Conservation (phyloP, 2,797 vertebrate species). For the Holocentrus rufus region DNA sequence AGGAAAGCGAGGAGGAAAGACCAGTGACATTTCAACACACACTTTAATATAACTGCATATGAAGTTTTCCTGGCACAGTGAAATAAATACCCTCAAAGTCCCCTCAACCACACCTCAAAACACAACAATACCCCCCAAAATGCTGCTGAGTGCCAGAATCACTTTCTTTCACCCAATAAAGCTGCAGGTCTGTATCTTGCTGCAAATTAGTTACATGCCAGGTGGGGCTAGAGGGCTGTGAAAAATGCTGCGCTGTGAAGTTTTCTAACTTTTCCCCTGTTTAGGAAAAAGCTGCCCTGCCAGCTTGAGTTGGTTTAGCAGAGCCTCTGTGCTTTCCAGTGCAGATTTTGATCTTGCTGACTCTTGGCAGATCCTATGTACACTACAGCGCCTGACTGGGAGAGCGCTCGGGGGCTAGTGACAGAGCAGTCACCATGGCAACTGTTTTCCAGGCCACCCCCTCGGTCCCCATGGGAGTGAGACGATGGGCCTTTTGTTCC, state of each 20-base stretch:
- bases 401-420: constrained; percentile 49
- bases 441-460: constrained; percentile 46
- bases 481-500: constrained; percentile 64
- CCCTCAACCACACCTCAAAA: constrained; percentile 16
- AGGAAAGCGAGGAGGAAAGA: not conserved
- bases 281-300: constrained; percentile 60
- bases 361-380: constrained; percentile 72
- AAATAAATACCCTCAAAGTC: not conserved
- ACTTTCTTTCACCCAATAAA: constrained; percentile 27
- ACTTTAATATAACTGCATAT: not conserved
- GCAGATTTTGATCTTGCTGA: constrained; percentile 79
- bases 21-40: not conserved
- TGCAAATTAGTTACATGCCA: constrained; percentile 36
- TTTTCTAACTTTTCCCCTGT: constrained; percentile 55
- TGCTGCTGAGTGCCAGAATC: constrained; percentile 9
- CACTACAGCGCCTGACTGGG: constrained; percentile 63
- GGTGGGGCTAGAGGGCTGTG: constrained; percentile 33
- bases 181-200: constrained; percentile 1
- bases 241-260: constrained; percentile 64
- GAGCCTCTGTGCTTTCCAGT: constrained; percentile 71
- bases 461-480: constrained; percentile 22
- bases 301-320: constrained; percentile 77
- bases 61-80: not conserved
- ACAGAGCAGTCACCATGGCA: constrained; percentile 62
- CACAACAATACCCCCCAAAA: constrained; percentile 10